Percentiles rank a stretch among this genome's conserved stretches.
These are phyloP conservation scores for Drosophila subpulchrella DNA, from an alignment of 1,140 invertebrate genomes.

Conservation along the genomic window DNA sequence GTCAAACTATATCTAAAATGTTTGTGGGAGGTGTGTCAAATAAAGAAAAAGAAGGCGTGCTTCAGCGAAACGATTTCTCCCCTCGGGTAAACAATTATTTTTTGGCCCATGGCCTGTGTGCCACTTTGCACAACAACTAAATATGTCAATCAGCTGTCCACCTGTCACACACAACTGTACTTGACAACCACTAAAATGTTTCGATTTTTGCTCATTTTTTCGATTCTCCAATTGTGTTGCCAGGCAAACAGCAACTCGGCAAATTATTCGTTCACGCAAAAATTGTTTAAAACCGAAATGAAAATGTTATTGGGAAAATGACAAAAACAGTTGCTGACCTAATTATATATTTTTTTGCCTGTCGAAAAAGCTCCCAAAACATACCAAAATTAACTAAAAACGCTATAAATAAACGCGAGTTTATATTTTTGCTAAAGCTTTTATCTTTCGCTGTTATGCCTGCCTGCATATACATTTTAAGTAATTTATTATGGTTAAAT, in stretches of 20 bases:
- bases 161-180: constrained; percentile 60
- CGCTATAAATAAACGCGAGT: constrained; percentile 26
- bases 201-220: constrained; percentile 43
- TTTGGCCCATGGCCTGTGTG: constrained; percentile 47
- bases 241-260: constrained; percentile 29
- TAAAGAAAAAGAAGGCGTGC: constrained; percentile 16
- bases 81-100: constrained; percentile 38
- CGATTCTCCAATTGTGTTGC: constrained; percentile 47
- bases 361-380: constrained; percentile 23
- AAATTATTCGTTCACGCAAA: constrained; percentile 35
- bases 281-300: constrained; percentile 28
- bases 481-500: constrained; percentile 37
- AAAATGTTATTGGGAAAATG: constrained; percentile 71
- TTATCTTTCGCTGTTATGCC: constrained; percentile 18
- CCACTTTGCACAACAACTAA: constrained; percentile 76
- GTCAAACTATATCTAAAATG: constrained; percentile 2
- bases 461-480: constrained; percentile 14
- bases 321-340: constrained; percentile 79
- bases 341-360: constrained; percentile 59
- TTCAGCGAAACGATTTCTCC: constrained; percentile 25
- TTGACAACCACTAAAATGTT: constrained; percentile 58
- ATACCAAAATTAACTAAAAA: constrained; percentile 30
- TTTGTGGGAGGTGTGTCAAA: constrained; percentile 31
- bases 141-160: constrained; percentile 76
- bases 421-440: constrained; percentile 27